Evolutionary conservation across 2,113 vertebrate genomes (phyloP), one percentile per base, ranked within the genome.

Genomic region (Boleophthalmus pectinirostris): DNA sequence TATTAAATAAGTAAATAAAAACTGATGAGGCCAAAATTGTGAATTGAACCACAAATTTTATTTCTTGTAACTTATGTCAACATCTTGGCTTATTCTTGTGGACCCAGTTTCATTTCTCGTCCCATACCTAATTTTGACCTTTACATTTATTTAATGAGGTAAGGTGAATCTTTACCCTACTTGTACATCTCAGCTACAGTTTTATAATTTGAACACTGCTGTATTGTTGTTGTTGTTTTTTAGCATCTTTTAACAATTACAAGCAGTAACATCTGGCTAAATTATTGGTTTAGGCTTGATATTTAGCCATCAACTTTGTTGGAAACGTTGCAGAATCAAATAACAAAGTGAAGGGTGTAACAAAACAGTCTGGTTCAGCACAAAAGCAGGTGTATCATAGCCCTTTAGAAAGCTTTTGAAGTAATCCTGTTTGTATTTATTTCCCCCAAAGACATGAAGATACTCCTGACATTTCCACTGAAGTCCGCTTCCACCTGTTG

Each of bases 401-500:
- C 14, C 16, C 14, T 68, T 56, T 29, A n/a, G n/a, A 45, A 45
- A 66, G 33, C 35, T 35, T 54, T 53, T 63, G 0, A 60, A 60
- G 14, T 64, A 6, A 43, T 23, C 69, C 45, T 53, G 0, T 29
- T 61, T 21, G 29, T 29, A 29, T 77, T 2, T 12, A n/a, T 45
- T 14, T 38, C 2, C 1, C 33, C 54, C 67, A 58, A 73, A 75
- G 73, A 53, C 33, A 23, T 1, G 61, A 75, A 74, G 10, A 73
- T n/a, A 79, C 72, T 63, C 72, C 68, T 54, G 66, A 60, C 75
- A 79, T 72, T 49, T 70, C 54, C 20, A 20, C 75, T 46, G 45
- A 76, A 72, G 71, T 66, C 79, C 85, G 73, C 73, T 68, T 79
- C 76, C 73, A 38, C 82, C 29, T 63, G 67, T 73, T 67, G 76